Base-by-base conservation (phyloP, 2,797 vertebrate species). In the Margarornis squamiger region DNA sequence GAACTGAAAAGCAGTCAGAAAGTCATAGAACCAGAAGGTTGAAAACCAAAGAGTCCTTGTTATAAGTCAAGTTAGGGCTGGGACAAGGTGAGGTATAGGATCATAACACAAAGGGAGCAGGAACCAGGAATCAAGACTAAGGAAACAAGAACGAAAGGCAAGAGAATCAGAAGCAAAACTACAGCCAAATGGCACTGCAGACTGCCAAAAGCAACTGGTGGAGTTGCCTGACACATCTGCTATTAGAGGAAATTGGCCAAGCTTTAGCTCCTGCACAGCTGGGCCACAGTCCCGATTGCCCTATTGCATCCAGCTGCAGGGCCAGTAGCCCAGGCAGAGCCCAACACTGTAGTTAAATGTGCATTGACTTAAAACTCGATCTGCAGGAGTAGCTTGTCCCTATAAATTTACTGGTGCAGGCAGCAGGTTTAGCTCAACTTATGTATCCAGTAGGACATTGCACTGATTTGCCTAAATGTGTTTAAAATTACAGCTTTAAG, bases 201-300 rank as follows among this genome's bases (percentile, higher is more conserved):
- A 45, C 88, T 90, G 95, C 96, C 95, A 97, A 96, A 66, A 95
- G 95, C 88, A 93, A 96, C 92, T 88, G 86, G 86, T 95, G 83
- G 94, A 95, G 83, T 52, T 95, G 95, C 80, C 83, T 95, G 92
- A 97, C 86, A 89, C 93, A 97, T 96, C 92, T 96, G 94, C 94
- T 94, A 10, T 92, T 94, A 75, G 70, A 86, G 83, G 88, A 94
- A 92, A 92, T 82, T 70, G 90, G 90, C 94, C 94, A 96, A 96
- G 59, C 59, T 67, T 85, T 76, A 92, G 86, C 88, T 95, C 63
- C 83, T 85, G 90, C 93, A 89, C 96, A 95, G 86, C 96, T 95
- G 94, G 94, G 83, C 88, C 34, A 39, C 43, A 34, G 77, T 94
- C 92, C 94, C 93, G 43, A 59, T 85, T 72, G 76, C 73, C 90